phyloP scores from a whole-genome alignment of 1,140 invertebrate genomes.

The Platorchestia sp. region DNA sequence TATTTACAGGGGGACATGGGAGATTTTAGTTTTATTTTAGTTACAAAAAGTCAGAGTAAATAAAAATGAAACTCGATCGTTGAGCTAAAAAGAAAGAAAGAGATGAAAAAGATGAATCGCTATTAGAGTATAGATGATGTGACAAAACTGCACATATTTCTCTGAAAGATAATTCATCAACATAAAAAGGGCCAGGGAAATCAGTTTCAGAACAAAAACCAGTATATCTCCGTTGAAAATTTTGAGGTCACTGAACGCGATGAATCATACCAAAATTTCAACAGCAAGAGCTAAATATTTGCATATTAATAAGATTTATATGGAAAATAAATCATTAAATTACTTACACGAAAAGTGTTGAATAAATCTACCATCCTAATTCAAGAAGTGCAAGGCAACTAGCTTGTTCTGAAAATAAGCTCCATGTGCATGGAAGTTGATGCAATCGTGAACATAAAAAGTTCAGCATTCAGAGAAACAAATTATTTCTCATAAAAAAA shows the following conservation, averaged over 20 bases:
- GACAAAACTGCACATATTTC: not conserved
- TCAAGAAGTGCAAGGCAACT: not conserved
- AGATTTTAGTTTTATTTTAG: conserved; percentile 40
- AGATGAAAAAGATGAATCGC: not conserved
- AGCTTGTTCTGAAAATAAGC: not conserved
- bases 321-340: not conserved
- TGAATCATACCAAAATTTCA: not conserved
- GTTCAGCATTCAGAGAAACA: not conserved
- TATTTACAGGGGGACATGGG: conserved; percentile 23
- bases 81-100: not conserved
- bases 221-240: not conserved
- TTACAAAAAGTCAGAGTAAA: conserved; percentile 30
- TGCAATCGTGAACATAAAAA: not conserved
- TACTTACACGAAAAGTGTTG: not conserved
- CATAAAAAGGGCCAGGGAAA: not conserved
- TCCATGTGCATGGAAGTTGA: not conserved
- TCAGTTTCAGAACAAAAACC: not conserved
- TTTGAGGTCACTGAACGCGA: not conserved
- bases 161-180: not conserved
- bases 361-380: not conserved
- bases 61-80: not conserved
- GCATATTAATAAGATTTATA: not conserved
- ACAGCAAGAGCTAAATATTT: not conserved
- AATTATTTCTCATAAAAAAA: not conserved
- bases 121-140: not conserved